phyloP scores from a whole-genome alignment of 2,113 vertebrate genomes.

The Gallinago media region DNA sequence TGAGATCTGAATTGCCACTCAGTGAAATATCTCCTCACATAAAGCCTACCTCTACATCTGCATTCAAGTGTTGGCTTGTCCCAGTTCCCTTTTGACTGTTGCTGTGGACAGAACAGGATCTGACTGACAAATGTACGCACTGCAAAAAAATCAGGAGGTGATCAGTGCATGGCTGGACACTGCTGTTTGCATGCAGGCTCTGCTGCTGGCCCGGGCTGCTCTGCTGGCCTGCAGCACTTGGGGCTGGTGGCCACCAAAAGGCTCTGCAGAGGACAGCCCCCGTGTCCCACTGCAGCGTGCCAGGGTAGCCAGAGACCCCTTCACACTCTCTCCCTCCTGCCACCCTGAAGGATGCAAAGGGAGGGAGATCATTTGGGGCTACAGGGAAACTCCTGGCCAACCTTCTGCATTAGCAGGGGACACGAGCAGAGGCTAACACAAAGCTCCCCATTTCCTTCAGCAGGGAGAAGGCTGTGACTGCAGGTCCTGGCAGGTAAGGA shows the following conservation, averaged over 20 bases:
- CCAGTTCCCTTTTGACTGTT: not conserved
- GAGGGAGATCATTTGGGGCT: not conserved
- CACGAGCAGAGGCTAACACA: not conserved
- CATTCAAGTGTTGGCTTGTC: not conserved
- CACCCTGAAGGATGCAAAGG: not conserved
- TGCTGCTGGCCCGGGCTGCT: not conserved
- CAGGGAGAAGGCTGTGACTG: not conserved
- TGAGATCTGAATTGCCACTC: not conserved
- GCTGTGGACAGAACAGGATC: not conserved
- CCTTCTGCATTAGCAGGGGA: conserved; percentile 12
- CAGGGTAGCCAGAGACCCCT: not conserved
- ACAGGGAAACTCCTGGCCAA: not conserved
- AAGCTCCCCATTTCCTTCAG: not conserved
- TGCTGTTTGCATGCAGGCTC: not conserved
- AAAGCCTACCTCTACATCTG: not conserved
- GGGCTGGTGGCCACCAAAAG: not conserved
- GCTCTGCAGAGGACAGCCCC: not conserved
- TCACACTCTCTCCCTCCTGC: not conserved
- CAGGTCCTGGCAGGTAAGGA: conserved; percentile 13
- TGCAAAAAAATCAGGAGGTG: not conserved
- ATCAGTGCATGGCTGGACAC: not conserved
- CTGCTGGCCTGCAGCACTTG: not conserved
- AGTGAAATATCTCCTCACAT: not conserved
- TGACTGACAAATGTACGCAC: not conserved
- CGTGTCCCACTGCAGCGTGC: not conserved